phyloP scores from a whole-genome alignment of 2,797 vertebrate genomes.

The Ctenochaetus hawaiiensis region DNA sequence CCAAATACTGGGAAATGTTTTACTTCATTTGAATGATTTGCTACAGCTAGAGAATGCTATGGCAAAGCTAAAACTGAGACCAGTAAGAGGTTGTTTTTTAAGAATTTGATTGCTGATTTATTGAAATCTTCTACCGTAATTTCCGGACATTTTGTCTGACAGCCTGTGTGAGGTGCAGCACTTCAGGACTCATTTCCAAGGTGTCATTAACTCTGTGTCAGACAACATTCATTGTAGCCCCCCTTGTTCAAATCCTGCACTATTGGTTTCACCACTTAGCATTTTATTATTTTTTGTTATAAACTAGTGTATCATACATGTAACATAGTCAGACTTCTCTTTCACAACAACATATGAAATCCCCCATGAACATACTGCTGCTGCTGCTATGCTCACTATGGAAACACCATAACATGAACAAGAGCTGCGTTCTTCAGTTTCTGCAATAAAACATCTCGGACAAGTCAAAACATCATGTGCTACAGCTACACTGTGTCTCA shows the following conservation, averaged over 20 bases:
- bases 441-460: conserved; percentile 39
- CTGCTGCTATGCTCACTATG: conserved; percentile 52
- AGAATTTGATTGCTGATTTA: too few species aligned
- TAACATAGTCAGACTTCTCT: conserved; percentile 2
- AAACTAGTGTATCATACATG: neutral
- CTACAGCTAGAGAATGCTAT: too few species aligned
- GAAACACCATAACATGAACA: conserved; percentile 70
- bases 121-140: too few species aligned
- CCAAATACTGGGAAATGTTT: too few species aligned
- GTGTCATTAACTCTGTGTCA: conserved; percentile 1
- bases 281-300: neutral
- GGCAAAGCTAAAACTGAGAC: too few species aligned
- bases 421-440: conserved; percentile 28
- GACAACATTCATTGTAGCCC: neutral
- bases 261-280: neutral
- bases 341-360: conserved; percentile 19
- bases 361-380: conserved; percentile 20
- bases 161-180: neutral
- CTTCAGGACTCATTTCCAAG: conserved; percentile 14
- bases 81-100: too few species aligned
- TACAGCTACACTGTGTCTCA: neutral
- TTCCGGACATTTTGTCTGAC: conserved; percentile 8
- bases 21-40: too few species aligned
- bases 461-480: conserved; percentile 14
- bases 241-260: neutral